phyloP scores from a whole-genome alignment of 2,113 vertebrate species.

The Trichomycterus rosablanca region DNA sequence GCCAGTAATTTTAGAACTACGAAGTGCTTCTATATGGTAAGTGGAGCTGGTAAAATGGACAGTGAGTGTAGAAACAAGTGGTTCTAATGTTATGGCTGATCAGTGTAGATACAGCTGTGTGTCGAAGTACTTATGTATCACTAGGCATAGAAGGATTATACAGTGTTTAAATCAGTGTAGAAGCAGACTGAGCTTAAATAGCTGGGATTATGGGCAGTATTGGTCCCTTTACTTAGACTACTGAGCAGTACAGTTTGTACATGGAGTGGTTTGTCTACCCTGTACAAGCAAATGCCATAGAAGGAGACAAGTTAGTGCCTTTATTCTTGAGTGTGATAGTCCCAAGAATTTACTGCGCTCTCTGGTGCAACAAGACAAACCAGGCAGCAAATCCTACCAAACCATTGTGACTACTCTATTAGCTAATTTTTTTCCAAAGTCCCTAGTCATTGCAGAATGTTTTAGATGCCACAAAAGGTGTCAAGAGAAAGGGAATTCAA shows the following conservation, averaged over 20 bases:
- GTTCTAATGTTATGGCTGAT: too few relatives aligned
- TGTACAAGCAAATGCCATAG: background rate
- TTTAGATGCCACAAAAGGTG: conserved; percentile 43
- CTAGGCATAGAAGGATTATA: too few relatives aligned
- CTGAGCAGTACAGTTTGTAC: conserved; percentile 21
- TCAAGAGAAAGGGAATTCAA: conserved; percentile 50
- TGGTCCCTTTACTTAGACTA: background rate
- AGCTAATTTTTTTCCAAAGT: conserved; percentile 52
- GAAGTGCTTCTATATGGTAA: too few relatives aligned
- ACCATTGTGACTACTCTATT: conserved; percentile 46
- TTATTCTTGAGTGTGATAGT: conserved; percentile 23
- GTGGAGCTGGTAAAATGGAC: too few relatives aligned
- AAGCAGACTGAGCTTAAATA: too few relatives aligned
- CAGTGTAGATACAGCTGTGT: too few relatives aligned
- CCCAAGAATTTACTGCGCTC: conserved; percentile 5
- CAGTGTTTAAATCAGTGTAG: too few relatives aligned
- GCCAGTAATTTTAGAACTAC: too few relatives aligned
- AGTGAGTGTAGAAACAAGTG: too few relatives aligned
- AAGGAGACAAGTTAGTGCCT: background rate
- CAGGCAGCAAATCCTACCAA: conserved; percentile 30
- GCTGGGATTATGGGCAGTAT: background rate
- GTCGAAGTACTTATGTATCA: too few relatives aligned
- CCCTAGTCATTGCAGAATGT: conserved; percentile 48
- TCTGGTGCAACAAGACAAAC: conserved; percentile 18
- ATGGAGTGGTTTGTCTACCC: conserved; percentile 12